Evolutionary conservation across 2,888 invertebrate species (phyloP), one percentile per base, ranked within the genome.

Genomic region (Cephus nigrinus): DNA sequence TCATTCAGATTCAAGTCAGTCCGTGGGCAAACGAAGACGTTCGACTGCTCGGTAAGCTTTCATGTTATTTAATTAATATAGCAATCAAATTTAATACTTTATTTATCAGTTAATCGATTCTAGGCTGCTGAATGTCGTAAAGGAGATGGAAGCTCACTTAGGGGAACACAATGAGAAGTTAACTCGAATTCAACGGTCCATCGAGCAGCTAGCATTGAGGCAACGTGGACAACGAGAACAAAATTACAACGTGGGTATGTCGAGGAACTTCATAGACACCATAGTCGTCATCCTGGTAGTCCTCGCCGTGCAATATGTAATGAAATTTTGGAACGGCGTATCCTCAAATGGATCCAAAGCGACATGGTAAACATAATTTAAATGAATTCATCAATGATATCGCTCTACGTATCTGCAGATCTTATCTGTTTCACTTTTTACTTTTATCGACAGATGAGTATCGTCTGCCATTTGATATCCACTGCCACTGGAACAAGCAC

Each of bases 1-100:
- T 81, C 93, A 93, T 81, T 92, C 93, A 4, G 93, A 93, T 87
- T 93, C 93, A 76, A 93, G 93, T 89, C 93, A 90, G 80, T 91
- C 91, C 31, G 81, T 90, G 75, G 88, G 90, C 36, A 91, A 91
- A 85, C 84, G 90, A 73, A 88, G 89, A 84, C 89, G 89, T 78
- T 87, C 90, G 69, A 79, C 84, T 1, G 82, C 87, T 76, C 88
- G 88, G 91, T 91, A 83, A 84, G 74, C 36, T 55, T 33, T 55
- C 69, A 55, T 73, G n/a, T 31, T 35, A 75, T 73, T 1, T 15
- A n/a, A 31, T 55, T 23, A 23, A 23, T 23, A 55, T 9, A 55
- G 0, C n/a, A 75, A 73, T 12, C 15, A 34, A 69, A 12, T 15
- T 55, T 33, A 32, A 77, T 40, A 71, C 15, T 71, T 35, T 35